Evolutionary conservation across 92 coral and sea anemone genomes (phyloP), one percentile per base, ranked within the genome.

Genomic region (Plumapathes pennacea): DNA sequence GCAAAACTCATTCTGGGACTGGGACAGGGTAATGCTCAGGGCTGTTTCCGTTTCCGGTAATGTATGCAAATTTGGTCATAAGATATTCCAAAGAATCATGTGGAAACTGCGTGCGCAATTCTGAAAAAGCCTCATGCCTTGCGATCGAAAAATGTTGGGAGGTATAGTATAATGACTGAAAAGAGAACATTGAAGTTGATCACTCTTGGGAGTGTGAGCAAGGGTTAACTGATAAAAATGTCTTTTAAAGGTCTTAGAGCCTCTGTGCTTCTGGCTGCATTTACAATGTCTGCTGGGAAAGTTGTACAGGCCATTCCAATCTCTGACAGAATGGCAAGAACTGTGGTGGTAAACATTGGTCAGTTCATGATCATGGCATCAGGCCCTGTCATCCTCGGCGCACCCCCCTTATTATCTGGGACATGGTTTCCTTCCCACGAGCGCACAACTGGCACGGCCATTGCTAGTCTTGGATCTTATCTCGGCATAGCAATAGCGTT

Each of bases 351-450:
- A 30, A 73, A 89, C 62, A 12, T 40, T 38, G 97, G 97, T 14
- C 97, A 89, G 54, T 71, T 72, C 18, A 41, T 89, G n/a, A 25
- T 63, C 46, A 83, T 78, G 75, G 29, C 83, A 5, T 66, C 72
- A 2, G 56, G 69, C 5, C 83, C 89, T 0, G 78, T 81, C 0
- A 72, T 79, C 8, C 25, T 85, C 28, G 86, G 94, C 5, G 94
- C 86, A 17, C 89, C 97, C 4, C 72, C 97, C n/a, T 71, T 80
- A 7, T 25, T 89, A 18, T 89, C 97, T 15, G 87, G 89, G 5
- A 76, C 94, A 1, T 89, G 97, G 97, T 89, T 89, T 22, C 89
- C 94, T 5, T 71, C 89, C 10, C 18, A 23, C 21, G 86, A 89
- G 54, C 87, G 97, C 5, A 80, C 88, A 20, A 81, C 86, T 9